Percentiles rank a stretch among this genome's conserved stretches.
Evolutionary conservation across 2,113 vertebrate species (phyloP).

Genomic region (Mormyrus lacerda): DNA sequence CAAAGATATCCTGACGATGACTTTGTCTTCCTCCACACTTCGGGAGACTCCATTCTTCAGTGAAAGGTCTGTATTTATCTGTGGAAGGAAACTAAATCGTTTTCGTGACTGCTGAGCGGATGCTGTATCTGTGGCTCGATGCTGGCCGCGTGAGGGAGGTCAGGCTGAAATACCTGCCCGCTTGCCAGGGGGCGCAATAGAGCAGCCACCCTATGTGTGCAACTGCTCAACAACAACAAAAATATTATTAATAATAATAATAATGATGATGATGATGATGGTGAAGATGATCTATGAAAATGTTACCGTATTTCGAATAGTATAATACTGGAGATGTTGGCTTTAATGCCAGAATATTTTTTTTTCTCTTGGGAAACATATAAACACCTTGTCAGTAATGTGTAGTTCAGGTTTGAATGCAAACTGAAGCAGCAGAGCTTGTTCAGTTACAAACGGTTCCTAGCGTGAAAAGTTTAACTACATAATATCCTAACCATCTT

Average conservation of each 20-base stretch:
- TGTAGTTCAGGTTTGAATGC: not conserved
- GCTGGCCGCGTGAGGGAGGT: not conserved
- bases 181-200: not conserved
- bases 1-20: not conserved
- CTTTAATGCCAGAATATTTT: not conserved
- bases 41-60: not conserved
- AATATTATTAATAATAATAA: not conserved
- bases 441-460: not conserved
- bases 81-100: constrained; percentile 8
- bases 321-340: not conserved
- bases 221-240: not conserved
- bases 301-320: not conserved
- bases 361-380: not conserved
- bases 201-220: not conserved
- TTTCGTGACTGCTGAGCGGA: not conserved
- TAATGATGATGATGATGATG: not conserved
- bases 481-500: not conserved
- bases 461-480: not conserved
- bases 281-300: not conserved
- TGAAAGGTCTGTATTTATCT: not conserved
- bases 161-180: not conserved
- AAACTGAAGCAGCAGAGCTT: not conserved
- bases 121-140: constrained; percentile 42
- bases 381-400: not conserved
- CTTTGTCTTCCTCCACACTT: not conserved